These are phyloP conservation scores for Phalangium opilio DNA, from an alignment of 2,888 invertebrate species.

Conservation along the genomic window DNA sequence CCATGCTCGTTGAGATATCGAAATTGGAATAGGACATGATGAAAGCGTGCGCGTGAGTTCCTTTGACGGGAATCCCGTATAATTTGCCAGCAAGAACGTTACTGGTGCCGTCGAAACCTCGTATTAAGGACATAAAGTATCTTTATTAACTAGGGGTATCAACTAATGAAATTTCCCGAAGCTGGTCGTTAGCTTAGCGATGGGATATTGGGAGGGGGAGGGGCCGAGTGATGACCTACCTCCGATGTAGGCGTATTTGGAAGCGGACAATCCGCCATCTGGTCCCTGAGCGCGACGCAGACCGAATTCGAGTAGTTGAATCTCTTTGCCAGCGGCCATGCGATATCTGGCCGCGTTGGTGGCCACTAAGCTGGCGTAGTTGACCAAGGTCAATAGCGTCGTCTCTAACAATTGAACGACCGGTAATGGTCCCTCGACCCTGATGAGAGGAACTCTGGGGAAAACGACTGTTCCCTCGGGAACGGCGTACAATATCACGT, in stretches of 20 bases:
- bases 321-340: constrained; percentile 79
- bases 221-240: constrained; percentile 28
- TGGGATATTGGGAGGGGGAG: too few species aligned
- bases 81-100: constrained; percentile 95
- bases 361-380: constrained; percentile 93
- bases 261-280: constrained; percentile 92
- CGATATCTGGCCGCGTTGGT: constrained; percentile 96
- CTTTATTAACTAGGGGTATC: too few species aligned
- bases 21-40: constrained; percentile 67
- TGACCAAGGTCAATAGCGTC: constrained; percentile 84
- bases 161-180: too few species aligned
- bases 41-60: constrained; percentile 96
- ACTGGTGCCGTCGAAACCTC: constrained; percentile 94
- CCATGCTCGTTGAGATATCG: background rate
- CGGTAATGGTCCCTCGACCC: constrained; percentile 90
- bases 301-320: constrained; percentile 84
- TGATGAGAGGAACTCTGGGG: constrained; percentile 84
- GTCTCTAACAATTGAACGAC: constrained; percentile 92
- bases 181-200: too few species aligned
- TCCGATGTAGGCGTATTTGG: constrained; percentile 94
- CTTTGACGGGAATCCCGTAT: constrained; percentile 89
- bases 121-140: constrained; percentile 2
- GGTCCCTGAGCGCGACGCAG: constrained; percentile 93
- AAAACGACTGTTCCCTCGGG: constrained; percentile 93
- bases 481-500: constrained; percentile 76